A percentile compares a stretch with the other conserved stretches of the same genome.
Evolutionary conservation across 2,797 vertebrate species (phyloP).

Genomic region (Sebastes itinus): DNA sequence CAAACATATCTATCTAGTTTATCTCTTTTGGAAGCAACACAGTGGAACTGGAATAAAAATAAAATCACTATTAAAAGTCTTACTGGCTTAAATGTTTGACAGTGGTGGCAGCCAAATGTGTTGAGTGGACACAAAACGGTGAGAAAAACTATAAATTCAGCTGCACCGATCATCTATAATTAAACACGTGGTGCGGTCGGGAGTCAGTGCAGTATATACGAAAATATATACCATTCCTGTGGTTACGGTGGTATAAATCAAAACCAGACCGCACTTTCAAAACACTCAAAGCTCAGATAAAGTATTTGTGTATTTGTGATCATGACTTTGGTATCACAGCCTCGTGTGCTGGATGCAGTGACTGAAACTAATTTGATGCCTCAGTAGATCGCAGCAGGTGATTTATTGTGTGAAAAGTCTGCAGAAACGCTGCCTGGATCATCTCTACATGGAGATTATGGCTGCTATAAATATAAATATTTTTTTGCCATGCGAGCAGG

Average conservation of each 20-base stretch:
- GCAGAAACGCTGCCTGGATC: neutral
- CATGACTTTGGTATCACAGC: neutral
- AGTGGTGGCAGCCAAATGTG: neutral
- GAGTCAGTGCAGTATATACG: neutral
- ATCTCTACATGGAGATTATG: neutral
- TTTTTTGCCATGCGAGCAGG: neutral
- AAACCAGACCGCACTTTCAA: neutral
- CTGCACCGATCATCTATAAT: neutral
- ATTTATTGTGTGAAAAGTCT: neutral
- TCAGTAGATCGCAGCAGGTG: constrained; percentile 10
- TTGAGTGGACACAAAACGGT: neutral
- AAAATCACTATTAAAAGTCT: neutral
- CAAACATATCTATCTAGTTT: neutral
- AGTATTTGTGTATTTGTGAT: neutral
- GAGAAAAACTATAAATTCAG: neutral
- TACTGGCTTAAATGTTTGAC: neutral
- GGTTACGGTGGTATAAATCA: neutral
- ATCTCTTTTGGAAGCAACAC: neutral
- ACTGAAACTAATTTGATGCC: constrained; percentile 8
- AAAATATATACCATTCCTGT: constrained; percentile 11
- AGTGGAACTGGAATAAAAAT: neutral
- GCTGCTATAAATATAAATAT: neutral
- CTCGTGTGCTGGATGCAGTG: neutral
- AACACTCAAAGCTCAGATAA: neutral
- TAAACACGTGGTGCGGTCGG: neutral